Evolutionary conservation across 2,888 invertebrate genomes (phyloP).

Genomic region (Eilema sororculum): DNA sequence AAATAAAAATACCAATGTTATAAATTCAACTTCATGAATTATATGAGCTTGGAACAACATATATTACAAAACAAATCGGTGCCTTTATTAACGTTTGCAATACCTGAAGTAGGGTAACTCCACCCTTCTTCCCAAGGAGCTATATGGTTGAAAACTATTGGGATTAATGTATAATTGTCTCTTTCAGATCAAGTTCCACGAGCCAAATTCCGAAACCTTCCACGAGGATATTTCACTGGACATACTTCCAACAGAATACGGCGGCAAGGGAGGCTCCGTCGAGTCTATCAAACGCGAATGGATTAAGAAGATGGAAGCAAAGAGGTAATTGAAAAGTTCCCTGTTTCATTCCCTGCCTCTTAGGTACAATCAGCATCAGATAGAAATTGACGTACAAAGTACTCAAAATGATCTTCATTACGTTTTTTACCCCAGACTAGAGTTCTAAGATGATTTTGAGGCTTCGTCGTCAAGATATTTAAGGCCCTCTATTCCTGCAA

Average conservation of each 20-base stretch:
- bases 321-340: slow-evolving; percentile 74
- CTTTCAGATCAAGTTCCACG: slow-evolving; percentile 89
- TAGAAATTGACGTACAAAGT: no score
- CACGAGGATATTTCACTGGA: slow-evolving; percentile 89
- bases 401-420: no score
- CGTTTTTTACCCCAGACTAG: no score
- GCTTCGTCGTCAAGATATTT: no score
- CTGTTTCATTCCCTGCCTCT: no score
- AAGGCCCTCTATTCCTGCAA: no score
- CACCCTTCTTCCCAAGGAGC: not conserved
- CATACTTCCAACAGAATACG: slow-evolving; percentile 90
- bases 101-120: not conserved
- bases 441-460: no score
- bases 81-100: no score
- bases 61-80: not conserved
- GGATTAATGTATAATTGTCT: not conserved
- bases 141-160: not conserved
- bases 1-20: no score
- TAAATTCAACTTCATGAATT: no score
- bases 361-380: no score
- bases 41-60: not conserved
- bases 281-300: slow-evolving; percentile 88
- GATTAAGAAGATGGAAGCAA: slow-evolving; percentile 87
- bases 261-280: slow-evolving; percentile 89
- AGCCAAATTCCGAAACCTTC: slow-evolving; percentile 89